These are phyloP conservation scores for Fulica atra DNA, from an alignment of 2,113 vertebrate species.

Conservation along the genomic window DNA sequence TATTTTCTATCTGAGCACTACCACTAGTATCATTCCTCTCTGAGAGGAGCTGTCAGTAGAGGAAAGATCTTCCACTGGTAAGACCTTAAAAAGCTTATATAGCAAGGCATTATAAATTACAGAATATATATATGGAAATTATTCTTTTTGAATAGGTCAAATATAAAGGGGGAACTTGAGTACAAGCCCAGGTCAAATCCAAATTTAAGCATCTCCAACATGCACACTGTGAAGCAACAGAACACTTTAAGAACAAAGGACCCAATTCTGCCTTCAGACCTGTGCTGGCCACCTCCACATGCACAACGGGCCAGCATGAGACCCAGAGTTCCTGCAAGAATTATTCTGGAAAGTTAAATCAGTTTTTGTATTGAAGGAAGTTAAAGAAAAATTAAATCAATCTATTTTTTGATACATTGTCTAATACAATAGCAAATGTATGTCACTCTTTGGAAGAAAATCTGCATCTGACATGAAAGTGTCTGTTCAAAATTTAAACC, in stretches of 20 bases:
- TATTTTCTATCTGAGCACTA: neutral
- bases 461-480: constrained; percentile 25
- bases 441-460: constrained; percentile 32
- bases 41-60: neutral
- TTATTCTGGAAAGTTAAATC: neutral
- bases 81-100: neutral
- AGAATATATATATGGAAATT: neutral
- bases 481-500: constrained; percentile 53
- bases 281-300: neutral
- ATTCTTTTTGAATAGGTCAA: neutral
- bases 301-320: neutral
- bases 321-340: neutral
- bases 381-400: neutral
- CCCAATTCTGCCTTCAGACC: neutral
- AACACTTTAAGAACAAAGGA: neutral
- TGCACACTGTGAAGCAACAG: neutral
- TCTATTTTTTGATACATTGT: constrained; percentile 18
- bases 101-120: neutral
- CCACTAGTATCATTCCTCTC: neutral
- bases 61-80: neutral
- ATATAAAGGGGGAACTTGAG: neutral
- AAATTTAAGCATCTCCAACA: neutral
- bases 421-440: constrained; percentile 21
- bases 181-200: neutral
- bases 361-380: neutral